Percentiles rank a stretch among this genome's conserved stretches.
These are phyloP conservation scores for Ethmia dodecea DNA, from an alignment of 2,888 invertebrate species.

Conservation along the genomic window DNA sequence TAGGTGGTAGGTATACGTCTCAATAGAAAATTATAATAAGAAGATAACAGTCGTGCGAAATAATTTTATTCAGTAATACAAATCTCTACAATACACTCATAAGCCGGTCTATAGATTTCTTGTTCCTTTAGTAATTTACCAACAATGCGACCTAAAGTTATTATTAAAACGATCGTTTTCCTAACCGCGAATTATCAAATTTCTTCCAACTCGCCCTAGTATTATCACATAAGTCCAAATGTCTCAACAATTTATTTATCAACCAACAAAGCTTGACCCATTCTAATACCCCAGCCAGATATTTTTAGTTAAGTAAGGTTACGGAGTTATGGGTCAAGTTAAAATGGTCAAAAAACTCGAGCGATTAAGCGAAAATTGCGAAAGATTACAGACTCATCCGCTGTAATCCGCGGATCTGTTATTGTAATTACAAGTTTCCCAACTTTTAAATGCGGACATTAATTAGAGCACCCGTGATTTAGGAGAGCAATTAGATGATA, in stretches of 20 bases:
- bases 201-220: constrained; percentile 65
- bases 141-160: constrained; percentile 62
- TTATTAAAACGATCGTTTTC: constrained; percentile 73
- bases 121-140: constrained; percentile 48
- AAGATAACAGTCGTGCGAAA: too few species aligned
- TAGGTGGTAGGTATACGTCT: too few species aligned
- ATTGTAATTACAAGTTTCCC: constrained; percentile 62
- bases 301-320: constrained; percentile 13
- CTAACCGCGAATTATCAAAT: constrained; percentile 76
- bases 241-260: constrained; percentile 52
- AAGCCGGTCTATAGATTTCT: constrained; percentile 31
- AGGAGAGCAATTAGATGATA: constrained; percentile 38
- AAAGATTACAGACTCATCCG: constrained; percentile 60
- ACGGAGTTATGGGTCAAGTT: constrained; percentile 34
- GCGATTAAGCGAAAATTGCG: constrained; percentile 72
- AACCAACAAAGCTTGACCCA: too few species aligned
- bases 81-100: too few species aligned
- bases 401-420: constrained; percentile 56
- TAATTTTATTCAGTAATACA: too few species aligned
- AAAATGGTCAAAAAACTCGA: constrained; percentile 43
- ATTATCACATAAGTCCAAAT: constrained; percentile 76
- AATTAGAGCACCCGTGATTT: constrained; percentile 55
- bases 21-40: too few species aligned
- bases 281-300: constrained; percentile 30
- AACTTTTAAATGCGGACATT: constrained; percentile 56